Base-by-base conservation (phyloP, 2,888 invertebrate species). In the Diaphora mendica region DNA sequence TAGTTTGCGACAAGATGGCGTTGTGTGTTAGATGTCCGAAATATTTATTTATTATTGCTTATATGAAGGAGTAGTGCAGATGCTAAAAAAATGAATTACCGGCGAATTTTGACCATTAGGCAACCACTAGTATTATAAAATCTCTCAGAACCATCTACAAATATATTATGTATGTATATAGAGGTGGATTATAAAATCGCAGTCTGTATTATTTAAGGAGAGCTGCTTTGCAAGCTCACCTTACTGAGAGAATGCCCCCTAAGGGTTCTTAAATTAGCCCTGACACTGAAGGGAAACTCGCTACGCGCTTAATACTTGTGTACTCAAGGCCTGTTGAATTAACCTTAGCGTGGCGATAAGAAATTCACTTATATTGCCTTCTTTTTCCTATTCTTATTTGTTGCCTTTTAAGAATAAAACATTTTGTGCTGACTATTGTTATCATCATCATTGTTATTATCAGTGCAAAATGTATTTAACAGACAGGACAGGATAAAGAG, bases 261-360 rank as follows among this genome's bases (percentile, higher is more conserved):
- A 65, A 78, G 85, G 82, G 85, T 74, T 76, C 78, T 82, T 83
- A 82, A 83, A 87, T 85, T 85, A 88, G 84, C 79, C 81, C 80
- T 80, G 82, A 82, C 83, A 82, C 81, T 82, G 83, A 82, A 78
- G 77, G 83, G 83, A 85, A 82, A 84, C 82, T 83, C 74, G 77
- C 86, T 81, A 77, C 75, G 71, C 81, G 79, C 77, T 73, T 79
- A 80, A 85, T 84, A 86, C 82, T 78, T 79, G 77, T 77, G 76
- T 80, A 76, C 76, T 75, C 77, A 79, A 84, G 78, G 82, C 76
- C 71, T 75, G 76, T 78, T 80, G 86, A 80, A 82, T 85, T 79
- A 82, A 82, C 86, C 78, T 84, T 82, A 76, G 70, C 69, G 73
- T 68, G 71, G 67, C 78, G 77, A 85, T 84, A 84, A 85, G 82